These are phyloP conservation scores for Cyanoderma ruficeps DNA, from an alignment of 2,113 vertebrate genomes.

Conservation along the genomic window DNA sequence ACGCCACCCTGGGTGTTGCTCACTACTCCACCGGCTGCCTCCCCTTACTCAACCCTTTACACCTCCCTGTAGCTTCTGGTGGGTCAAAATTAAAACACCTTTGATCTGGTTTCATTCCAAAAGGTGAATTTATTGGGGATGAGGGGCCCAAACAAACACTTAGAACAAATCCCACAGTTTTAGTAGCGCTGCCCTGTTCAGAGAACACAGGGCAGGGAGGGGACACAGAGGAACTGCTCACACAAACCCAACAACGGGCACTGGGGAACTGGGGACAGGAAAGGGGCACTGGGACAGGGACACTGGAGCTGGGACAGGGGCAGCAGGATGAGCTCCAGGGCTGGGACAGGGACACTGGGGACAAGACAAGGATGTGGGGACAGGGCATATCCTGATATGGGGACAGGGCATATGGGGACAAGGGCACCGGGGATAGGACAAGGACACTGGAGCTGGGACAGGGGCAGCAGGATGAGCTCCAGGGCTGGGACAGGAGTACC, in stretches of 20 bases:
- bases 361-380: too few species aligned
- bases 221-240: too few species aligned
- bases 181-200: rapidly evolving
- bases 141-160: neutral
- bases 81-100: neutral
- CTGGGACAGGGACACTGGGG: neutral
- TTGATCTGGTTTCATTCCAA: neutral
- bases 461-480: too few species aligned
- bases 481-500: too few species aligned
- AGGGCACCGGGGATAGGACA: too few species aligned
- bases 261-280: neutral
- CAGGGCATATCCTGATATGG: too few species aligned
- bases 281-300: neutral
- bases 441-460: too few species aligned
- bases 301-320: neutral
- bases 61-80: rapidly evolving
- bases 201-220: neutral
- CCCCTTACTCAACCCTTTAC: neutral
- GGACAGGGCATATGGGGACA: too few species aligned
- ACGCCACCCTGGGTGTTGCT: neutral
- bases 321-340: neutral
- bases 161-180: rapidly evolving
- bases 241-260: rapidly evolving
- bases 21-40: neutral
- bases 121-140: neutral